Evolutionary conservation across 2,797 vertebrate species (phyloP), one percentile per base, ranked within the genome.

Genomic region (Malacoctenus gilli): DNA sequence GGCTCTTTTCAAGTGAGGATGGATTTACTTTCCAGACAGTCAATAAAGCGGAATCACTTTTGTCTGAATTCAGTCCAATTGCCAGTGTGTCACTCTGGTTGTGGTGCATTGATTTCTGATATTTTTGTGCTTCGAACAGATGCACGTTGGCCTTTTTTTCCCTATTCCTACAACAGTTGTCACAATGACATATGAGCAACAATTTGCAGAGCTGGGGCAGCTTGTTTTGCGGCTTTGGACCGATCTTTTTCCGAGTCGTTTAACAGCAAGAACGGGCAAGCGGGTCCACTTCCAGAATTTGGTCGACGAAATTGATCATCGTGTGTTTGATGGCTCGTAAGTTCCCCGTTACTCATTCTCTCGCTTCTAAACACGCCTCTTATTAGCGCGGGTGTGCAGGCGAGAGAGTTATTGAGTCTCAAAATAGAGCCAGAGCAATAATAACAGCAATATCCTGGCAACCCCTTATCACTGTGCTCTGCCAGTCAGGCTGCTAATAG

Each of bases 391-490:
- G 11, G 43, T 36, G 65, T 68, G 71, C 76, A 62, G 56, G 49
- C 43, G 64, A 77, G 52, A 62, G 54, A 75, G 38, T 73, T 73
- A 77, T 56, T 66, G 68, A 74, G 58, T 75, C 78, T 81, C 51
- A 60, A 72, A 78, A 77, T 73, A 77, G 75, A 77, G 67, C 72
- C 49, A 42, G 35, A 48, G 68, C 66, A 77, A 78, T 79, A 75
- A 83, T 76, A 78, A 72, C 76, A 70, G 64, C 58, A 60, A 83
- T 75, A 79, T 84, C 82, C 83, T 78, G 75, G 76, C 72, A 84
- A 76, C 61, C 58, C 58, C 21, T 52, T 76, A 66, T 79, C 49
- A 30, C 15, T 52, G 55, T 68, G 64, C 50, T 71, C 70, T 37
- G 61, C 80, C 50, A 71, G 23, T 48, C 44, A 60, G 62, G 7